A percentile compares a stretch with the other conserved stretches of the same genome.
Conservation (phyloP, 2,113 vertebrate species). For the Cheirogaleus medius region DNA sequence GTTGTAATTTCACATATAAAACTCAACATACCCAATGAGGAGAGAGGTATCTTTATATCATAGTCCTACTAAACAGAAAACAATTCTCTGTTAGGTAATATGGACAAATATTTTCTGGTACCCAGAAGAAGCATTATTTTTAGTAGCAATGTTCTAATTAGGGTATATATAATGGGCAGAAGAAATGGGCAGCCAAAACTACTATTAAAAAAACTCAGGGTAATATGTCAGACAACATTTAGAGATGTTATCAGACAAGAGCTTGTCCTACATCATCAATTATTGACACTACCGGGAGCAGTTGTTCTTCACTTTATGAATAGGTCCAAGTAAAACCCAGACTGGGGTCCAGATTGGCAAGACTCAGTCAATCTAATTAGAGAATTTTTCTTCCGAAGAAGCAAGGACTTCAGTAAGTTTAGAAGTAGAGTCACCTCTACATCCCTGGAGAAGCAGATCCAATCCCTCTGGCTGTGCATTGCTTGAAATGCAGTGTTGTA, state of each 20-base stretch:
- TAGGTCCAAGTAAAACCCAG: not conserved
- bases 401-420: not conserved
- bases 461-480: slow-evolving; percentile 60
- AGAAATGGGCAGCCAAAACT: not conserved
- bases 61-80: not conserved
- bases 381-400: slow-evolving; percentile 31
- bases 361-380: not conserved
- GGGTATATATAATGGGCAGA: not conserved
- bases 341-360: not conserved
- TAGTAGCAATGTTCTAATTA: not conserved
- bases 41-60: not conserved
- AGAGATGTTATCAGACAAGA: slow-evolving; percentile 6
- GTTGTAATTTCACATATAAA: not conserved
- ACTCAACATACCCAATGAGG: not conserved
- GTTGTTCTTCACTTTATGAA: not conserved
- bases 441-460: slow-evolving; percentile 68
- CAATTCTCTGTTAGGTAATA: not conserved
- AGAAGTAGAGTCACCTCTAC: slow-evolving; percentile 61
- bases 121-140: not conserved
- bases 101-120: not conserved
- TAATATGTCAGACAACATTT: not conserved
- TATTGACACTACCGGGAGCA: not conserved
- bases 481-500: not conserved
- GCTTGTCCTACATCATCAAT: not conserved
- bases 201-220: not conserved